These are phyloP conservation scores for Eubucco bourcierii DNA, from an alignment of 2,113 vertebrate genomes.

Conservation along the genomic window DNA sequence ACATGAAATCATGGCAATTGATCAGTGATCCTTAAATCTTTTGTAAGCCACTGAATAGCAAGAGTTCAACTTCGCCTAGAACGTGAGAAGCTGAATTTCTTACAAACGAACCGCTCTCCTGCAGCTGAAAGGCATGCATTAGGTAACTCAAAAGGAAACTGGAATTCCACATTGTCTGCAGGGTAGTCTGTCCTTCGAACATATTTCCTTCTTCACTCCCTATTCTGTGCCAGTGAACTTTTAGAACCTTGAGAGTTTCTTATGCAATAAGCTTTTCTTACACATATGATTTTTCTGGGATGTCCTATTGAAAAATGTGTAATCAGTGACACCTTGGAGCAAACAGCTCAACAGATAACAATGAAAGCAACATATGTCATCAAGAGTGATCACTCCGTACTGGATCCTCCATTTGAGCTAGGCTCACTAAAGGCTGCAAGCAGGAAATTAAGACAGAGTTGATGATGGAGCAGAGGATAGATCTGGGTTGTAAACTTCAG, in stretches of 20 bases:
- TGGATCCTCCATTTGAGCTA: not conserved
- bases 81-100: not conserved
- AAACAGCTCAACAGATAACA: not conserved
- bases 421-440: not conserved
- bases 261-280: not conserved
- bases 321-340: not conserved
- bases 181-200: not conserved
- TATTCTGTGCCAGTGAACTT: not conserved
- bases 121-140: not conserved
- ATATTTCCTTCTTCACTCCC: not conserved
- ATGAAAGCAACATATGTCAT: not conserved
- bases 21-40: constrained; percentile 22
- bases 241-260: not conserved
- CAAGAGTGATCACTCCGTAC: not conserved
- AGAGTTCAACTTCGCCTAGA: not conserved
- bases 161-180: not conserved
- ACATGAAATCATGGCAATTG: not conserved
- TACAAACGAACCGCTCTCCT: not conserved
- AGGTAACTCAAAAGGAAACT: not conserved
- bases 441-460: not conserved
- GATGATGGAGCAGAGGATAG: not conserved
- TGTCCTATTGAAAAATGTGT: not conserved
- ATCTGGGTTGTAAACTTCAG: not conserved
- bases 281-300: not conserved
- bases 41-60: not conserved